Evolutionary conservation across 2,113 vertebrate genomes (phyloP).

Genomic region (Poeciliopsis occidentalis): DNA sequence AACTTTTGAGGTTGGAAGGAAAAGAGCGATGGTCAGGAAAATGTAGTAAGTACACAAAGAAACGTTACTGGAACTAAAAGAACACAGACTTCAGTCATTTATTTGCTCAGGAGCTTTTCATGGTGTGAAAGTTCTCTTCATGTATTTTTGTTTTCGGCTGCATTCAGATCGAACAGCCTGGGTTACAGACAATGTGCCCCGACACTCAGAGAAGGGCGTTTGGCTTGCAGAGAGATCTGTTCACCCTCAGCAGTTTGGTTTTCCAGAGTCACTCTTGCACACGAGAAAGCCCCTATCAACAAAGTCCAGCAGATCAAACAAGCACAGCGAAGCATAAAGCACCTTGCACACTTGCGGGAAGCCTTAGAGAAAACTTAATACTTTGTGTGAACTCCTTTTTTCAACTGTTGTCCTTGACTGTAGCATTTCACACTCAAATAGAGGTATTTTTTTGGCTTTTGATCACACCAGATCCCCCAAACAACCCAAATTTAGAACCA

Average conservation of each 20-base stretch:
- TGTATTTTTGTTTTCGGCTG: constrained; percentile 65
- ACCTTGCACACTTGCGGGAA: neutral
- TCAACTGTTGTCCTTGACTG: neutral
- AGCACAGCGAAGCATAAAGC: neutral
- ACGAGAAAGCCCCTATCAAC: constrained; percentile 42
- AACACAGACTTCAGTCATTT: constrained; percentile 19
- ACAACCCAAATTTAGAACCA: too few relatives aligned
- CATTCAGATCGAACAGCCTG: constrained; percentile 58
- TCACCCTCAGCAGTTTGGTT: constrained; percentile 51
- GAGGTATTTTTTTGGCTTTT: too few relatives aligned
- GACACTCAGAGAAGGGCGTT: constrained; percentile 38
- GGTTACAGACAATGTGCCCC: constrained; percentile 52
- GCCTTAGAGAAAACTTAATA: neutral
- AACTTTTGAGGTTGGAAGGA: constrained; percentile 36
- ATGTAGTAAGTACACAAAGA: constrained; percentile 12
- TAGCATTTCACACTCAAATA: neutral
- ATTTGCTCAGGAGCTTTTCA: constrained; percentile 34
- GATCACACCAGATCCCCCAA: too few relatives aligned
- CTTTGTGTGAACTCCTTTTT: neutral
- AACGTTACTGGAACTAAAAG: constrained; percentile 12
- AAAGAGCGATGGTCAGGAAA: constrained; percentile 4
- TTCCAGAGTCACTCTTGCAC: constrained; percentile 48
- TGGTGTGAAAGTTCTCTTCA: constrained; percentile 59
- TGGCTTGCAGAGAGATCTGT: constrained; percentile 60
- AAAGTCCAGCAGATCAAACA: neutral